phyloP scores from a whole-genome alignment of 2,797 vertebrate species.

The Halcyon chelicuti region DNA sequence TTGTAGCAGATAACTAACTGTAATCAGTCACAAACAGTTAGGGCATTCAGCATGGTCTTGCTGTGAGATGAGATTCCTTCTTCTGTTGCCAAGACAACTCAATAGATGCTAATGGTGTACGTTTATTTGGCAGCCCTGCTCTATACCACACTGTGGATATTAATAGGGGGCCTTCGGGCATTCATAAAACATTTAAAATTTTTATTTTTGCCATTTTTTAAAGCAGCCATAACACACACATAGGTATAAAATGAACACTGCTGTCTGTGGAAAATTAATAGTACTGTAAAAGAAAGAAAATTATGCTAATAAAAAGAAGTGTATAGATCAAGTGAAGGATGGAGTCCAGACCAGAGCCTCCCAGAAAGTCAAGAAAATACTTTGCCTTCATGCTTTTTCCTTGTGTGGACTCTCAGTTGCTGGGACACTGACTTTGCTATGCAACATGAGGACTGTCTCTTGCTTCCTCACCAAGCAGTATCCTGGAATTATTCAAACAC shows the following conservation, averaged over 20 bases:
- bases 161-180: slow-evolving; percentile 20
- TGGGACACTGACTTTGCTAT: not conserved
- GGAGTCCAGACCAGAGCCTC: not conserved
- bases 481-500: not conserved
- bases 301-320: not conserved
- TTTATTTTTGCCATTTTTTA: slow-evolving; percentile 46
- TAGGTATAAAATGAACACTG: slow-evolving; percentile 6
- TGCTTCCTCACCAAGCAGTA: not conserved
- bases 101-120: slow-evolving; percentile 1
- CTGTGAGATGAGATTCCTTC: not conserved
- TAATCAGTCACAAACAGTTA: slow-evolving; percentile 7
- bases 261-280: not conserved
- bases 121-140: slow-evolving; percentile 25
- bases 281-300: not conserved
- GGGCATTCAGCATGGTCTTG: not conserved
- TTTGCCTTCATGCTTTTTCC: not conserved
- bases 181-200: slow-evolving; percentile 36
- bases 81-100: slow-evolving; percentile 65
- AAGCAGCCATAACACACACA: not conserved
- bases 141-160: not conserved
- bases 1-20: not conserved
- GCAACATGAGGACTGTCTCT: not conserved
- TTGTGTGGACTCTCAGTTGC: not conserved
- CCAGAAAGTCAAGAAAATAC: not conserved
- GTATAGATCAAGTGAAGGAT: not conserved